Base-by-base conservation (phyloP, 2,113 vertebrate genomes). In the Verasper variegatus region DNA sequence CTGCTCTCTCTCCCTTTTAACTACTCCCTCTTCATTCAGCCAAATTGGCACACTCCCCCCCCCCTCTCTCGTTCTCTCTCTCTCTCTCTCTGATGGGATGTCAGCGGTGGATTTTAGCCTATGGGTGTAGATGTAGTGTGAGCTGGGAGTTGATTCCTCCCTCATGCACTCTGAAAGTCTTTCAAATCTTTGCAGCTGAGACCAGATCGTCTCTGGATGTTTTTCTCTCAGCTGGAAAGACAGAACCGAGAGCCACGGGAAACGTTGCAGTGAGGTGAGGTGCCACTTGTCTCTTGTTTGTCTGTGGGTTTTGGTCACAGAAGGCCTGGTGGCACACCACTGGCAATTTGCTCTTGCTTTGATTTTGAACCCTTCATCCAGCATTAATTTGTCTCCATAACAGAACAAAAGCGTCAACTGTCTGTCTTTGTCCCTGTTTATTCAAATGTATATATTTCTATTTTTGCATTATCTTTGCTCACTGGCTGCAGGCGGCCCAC, bases 61-160 rank as follows among this genome's bases (percentile, higher is more conserved):
- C 21, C 68, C 23, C 70, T 11, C 63, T 67, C 73, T 31, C 31
- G 7, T 6, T 24, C 60, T 62, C 27, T 35, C 74, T 65, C 45
- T 35, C 31, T 67, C 81, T 51, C 61, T 78, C 81, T 85, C 82
- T 80, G 78, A 81, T 88, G 90, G 86, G 89, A 89, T 85, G 84
- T 89, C 86, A 86, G 90, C 82, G 82, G 85, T 88, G 83, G 90
- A 89, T 88, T 83, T 80, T 78, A 85, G 85, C 90, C 90, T 88
- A 58, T 88, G 84, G 83, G 76, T 90, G 85, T 51, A 81, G 84
- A 74, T 70, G 74, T 27, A 66, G 79, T 78, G 73, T 60, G 80
- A 86, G 80, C 78, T 80, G 74, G 76, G 75, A 74, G 62, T 70
- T 20, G 66, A 82, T 71, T 71, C 81, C 66, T 71, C 70, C 68